Evolutionary conservation across 2,888 invertebrate genomes (phyloP).

Genomic region (Hirtodrosophila confusa): DNA sequence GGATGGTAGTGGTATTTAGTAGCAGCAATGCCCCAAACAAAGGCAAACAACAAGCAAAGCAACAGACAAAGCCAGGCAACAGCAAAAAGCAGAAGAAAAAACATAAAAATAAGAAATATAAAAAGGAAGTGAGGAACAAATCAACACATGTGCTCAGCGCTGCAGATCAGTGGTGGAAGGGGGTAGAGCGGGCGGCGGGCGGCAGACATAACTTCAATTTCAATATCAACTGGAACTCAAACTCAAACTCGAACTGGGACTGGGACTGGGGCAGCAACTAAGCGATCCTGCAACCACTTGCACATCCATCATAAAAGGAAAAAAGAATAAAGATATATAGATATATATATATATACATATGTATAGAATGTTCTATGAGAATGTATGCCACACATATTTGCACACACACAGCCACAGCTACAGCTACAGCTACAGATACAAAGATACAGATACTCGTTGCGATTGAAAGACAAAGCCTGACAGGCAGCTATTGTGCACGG

Average conservation of each 20-base stretch:
- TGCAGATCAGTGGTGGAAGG: background rate
- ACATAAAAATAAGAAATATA: no score
- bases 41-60: constrained; percentile 1
- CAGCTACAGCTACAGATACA: constrained; percentile 11
- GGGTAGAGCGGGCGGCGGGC: constrained; percentile 4
- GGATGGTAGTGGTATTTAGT: background rate
- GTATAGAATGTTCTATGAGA: constrained; percentile 45
- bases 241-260: constrained; percentile 8
- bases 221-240: constrained; percentile 6
- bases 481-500: constrained; percentile 28
- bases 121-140: constrained; percentile 9
- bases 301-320: constrained; percentile 45
- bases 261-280: constrained; percentile 44
- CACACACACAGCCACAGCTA: constrained; percentile 28
- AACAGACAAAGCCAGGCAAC: background rate
- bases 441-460: constrained; percentile 5
- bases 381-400: constrained; percentile 64
- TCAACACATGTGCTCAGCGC: constrained; percentile 22
- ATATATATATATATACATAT: background rate
- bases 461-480: constrained; percentile 33
- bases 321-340: constrained; percentile 1
- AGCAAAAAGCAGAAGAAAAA: background rate
- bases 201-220: constrained; percentile 11
- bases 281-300: constrained; percentile 39
- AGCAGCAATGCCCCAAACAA: no score